Percentiles rank a stretch among this genome's conserved stretches.
Conservation (phyloP, 2,113 vertebrate genomes). For the Camelus dromedarius region DNA sequence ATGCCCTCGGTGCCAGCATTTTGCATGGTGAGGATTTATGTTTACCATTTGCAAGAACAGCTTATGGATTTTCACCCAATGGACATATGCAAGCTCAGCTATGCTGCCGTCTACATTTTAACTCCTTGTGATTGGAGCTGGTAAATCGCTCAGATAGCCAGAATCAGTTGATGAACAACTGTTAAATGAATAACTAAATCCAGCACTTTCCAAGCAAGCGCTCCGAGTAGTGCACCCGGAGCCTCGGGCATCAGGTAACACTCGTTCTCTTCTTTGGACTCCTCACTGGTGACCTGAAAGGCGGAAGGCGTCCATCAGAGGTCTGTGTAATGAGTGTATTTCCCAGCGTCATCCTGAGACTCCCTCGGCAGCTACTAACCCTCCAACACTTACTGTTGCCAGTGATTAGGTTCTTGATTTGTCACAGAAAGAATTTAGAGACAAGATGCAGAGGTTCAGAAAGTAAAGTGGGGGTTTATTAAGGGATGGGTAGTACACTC, state of each 20-base stretch:
- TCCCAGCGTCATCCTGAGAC: background rate
- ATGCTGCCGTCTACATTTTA: background rate
- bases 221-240: background rate
- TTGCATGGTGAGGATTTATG: background rate
- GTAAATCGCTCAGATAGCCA: background rate
- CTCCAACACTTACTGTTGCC: background rate
- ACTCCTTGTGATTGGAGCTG: background rate
- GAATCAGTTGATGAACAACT: background rate
- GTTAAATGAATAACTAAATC: background rate
- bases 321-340: background rate
- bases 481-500: too few species aligned
- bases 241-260: background rate
- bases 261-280: background rate
- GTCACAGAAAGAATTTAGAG: too few species aligned
- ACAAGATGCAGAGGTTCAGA: too few species aligned
- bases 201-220: background rate
- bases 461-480: too few species aligned
- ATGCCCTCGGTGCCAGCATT: background rate
- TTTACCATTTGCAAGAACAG: background rate
- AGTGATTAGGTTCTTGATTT: too few species aligned
- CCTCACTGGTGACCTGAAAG: background rate
- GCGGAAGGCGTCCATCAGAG: background rate
- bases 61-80: background rate
- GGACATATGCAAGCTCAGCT: background rate
- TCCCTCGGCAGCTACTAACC: background rate